Conservation (phyloP, 2,797 vertebrate genomes). For the Natrix natrix region DNA sequence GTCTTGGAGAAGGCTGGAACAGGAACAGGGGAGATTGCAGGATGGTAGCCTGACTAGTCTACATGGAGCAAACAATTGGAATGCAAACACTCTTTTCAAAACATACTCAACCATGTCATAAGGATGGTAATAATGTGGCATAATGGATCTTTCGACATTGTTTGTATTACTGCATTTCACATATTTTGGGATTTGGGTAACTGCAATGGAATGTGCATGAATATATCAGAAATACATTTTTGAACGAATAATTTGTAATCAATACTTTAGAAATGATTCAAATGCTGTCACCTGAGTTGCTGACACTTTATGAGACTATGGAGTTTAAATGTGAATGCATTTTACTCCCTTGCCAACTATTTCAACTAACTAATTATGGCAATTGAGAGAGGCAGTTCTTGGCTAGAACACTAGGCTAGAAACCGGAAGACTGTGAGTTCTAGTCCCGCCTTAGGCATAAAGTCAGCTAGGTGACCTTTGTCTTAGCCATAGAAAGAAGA, state of each 20-base stretch:
- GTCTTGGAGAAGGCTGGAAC: background rate
- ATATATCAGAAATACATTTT: background rate
- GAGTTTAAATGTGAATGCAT: background rate
- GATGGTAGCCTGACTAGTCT: background rate
- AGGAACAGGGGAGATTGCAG: background rate
- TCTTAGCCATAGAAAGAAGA: background rate
- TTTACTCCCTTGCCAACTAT: background rate
- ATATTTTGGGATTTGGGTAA: background rate
- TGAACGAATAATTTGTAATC: background rate
- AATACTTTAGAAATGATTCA: background rate
- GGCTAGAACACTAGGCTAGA: background rate
- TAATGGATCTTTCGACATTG: background rate
- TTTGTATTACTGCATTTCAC: background rate
- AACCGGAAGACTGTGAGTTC: background rate
- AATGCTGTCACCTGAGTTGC: background rate
- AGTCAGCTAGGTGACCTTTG: background rate
- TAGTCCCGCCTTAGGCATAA: background rate
- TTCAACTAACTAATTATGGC: background rate
- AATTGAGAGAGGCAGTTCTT: background rate
- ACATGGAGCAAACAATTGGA: background rate
- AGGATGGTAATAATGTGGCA: background rate
- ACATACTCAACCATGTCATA: background rate
- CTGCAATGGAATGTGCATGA: background rate
- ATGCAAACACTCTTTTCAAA: background rate
- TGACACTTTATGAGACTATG: background rate